Conservation (phyloP, 1,140 invertebrate genomes). For the Branchinecta lindahli region DNA sequence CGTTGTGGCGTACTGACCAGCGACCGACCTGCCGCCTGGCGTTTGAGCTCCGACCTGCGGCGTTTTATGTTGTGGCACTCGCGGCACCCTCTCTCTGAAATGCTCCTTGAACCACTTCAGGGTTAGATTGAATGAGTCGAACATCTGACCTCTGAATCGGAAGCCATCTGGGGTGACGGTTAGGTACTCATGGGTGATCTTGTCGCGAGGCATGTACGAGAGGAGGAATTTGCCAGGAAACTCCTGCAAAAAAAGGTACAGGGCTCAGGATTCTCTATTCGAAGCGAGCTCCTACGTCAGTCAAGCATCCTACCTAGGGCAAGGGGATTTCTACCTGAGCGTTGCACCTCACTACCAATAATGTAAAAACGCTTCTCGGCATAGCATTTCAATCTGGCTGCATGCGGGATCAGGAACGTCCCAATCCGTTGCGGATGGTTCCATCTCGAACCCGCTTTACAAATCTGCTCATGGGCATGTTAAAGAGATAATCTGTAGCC, state of each 20-base stretch:
- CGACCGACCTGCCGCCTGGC: constrained; percentile 45
- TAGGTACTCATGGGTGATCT: constrained; percentile 76
- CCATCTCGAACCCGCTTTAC: too few relatives aligned
- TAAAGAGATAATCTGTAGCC: too few relatives aligned
- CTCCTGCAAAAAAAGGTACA: constrained; percentile 38
- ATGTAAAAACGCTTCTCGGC: too few relatives aligned
- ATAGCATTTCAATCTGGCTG: too few relatives aligned
- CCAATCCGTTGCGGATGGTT: too few relatives aligned
- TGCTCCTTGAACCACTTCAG: constrained; percentile 97
- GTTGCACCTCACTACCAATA: too few relatives aligned
- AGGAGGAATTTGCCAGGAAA: constrained; percentile 90
- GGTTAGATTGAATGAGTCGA: constrained; percentile 62
- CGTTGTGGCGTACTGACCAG: constrained; percentile 23
- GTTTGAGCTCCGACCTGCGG: constrained; percentile 49
- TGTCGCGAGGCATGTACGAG: constrained; percentile 73
- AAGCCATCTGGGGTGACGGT: constrained; percentile 84
- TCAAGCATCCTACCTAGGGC: not conserved
- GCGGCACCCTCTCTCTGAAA: constrained; percentile 61
- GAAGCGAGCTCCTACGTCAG: constrained; percentile 12
- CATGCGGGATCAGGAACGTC: too few relatives aligned
- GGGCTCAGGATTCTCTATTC: constrained; percentile 23
- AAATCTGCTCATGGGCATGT: too few relatives aligned
- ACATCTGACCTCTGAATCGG: constrained; percentile 71
- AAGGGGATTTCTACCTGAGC: not conserved
- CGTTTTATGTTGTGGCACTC: constrained; percentile 53